phyloP scores from a whole-genome alignment of 2,797 vertebrate genomes.

The Gallirallus australis region DNA sequence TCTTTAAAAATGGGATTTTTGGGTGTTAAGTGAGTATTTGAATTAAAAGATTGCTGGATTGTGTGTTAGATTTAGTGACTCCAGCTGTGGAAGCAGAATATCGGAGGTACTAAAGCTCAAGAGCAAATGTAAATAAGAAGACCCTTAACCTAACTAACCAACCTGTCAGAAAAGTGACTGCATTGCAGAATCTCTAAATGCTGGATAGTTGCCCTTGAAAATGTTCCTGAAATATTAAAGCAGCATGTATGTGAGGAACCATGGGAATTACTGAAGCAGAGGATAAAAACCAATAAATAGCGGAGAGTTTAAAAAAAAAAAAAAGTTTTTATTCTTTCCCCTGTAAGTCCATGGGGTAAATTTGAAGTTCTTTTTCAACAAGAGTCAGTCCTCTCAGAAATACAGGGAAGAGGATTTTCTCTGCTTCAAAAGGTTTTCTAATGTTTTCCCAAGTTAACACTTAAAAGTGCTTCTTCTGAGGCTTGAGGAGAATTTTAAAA shows the following conservation, averaged over 20 bases:
- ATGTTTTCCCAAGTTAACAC: conserved; percentile 75
- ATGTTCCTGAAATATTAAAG: conserved; percentile 64
- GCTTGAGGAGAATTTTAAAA: conserved; percentile 71
- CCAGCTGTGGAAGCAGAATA: not conserved
- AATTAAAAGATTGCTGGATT: not conserved
- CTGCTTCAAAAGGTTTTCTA: conserved; percentile 76
- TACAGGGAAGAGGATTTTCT: conserved; percentile 65
- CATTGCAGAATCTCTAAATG: conserved; percentile 45
- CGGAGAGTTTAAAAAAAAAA: not conserved
- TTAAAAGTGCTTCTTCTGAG: conserved; percentile 68
- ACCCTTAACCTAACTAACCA: conserved; percentile 61
- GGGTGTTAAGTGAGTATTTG: not conserved
- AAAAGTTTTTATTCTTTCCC: conserved; percentile 54
- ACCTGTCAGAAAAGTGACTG: conserved; percentile 47
- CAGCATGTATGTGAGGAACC: conserved; percentile 48
- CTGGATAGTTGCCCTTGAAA: conserved; percentile 72
- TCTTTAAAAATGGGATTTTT: not conserved
- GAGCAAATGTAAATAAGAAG: conserved; percentile 50
- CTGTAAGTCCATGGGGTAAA: conserved; percentile 69
- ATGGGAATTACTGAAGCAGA: conserved; percentile 64
- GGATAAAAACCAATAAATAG: conserved; percentile 69
- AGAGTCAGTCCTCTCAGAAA: conserved; percentile 52
- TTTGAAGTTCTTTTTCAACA: conserved; percentile 73
- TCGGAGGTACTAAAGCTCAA: conserved; percentile 2
- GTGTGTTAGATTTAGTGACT: not conserved